phyloP scores from a whole-genome alignment of 1,140 invertebrate species.

The Tachypleus tridentatus region DNA sequence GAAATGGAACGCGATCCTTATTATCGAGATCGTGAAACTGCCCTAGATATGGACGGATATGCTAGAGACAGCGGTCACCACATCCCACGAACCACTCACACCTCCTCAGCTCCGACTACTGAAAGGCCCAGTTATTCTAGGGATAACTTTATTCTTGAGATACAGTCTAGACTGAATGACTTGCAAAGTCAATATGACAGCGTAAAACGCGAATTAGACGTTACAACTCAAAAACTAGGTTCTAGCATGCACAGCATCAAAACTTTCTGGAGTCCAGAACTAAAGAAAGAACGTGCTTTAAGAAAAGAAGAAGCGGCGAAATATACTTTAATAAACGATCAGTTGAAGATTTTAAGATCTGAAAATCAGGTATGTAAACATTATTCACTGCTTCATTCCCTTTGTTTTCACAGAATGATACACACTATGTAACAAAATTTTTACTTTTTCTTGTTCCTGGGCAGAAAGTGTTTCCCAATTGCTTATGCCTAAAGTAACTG shows the following conservation, averaged over 20 bases:
- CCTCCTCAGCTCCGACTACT: too few relatives aligned
- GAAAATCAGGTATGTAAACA: conserved; percentile 77
- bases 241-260: conserved; percentile 99
- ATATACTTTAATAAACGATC: conserved; percentile 90
- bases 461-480: too few relatives aligned
- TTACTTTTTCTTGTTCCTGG: too few relatives aligned
- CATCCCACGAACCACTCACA: too few relatives aligned
- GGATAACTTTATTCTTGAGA: conserved; percentile 54
- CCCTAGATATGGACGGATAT: too few relatives aligned
- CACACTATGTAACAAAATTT: too few relatives aligned
- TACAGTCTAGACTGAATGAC: conserved; percentile 89
- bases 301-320: conserved; percentile 87
- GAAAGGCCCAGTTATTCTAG: conserved; percentile 1
- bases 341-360: conserved; percentile 86
- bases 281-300: conserved; percentile 88
- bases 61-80: too few relatives aligned
- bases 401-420: too few relatives aligned
- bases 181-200: conserved; percentile 81
- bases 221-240: conserved; percentile 84
- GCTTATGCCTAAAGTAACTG: too few relatives aligned
- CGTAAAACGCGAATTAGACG: conserved; percentile 91
- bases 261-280: conserved; percentile 98
- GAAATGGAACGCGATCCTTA: neutral
- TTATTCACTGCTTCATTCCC: too few relatives aligned
- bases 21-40: too few relatives aligned